These are phyloP conservation scores for Antennarius maculatus DNA, from an alignment of 2,797 vertebrate genomes.

Conservation along the genomic window DNA sequence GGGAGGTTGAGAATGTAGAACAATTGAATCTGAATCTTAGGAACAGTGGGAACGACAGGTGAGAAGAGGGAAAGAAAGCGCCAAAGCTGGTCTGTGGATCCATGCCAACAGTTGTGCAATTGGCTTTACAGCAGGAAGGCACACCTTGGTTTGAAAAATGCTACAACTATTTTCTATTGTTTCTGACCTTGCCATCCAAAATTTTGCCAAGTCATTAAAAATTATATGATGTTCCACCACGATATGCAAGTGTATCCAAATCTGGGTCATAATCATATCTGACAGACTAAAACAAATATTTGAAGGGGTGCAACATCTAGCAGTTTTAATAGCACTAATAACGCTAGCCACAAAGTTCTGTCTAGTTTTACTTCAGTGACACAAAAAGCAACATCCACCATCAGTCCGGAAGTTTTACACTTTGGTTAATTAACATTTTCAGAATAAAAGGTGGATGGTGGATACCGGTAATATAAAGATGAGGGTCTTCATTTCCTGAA, in stretches of 20 bases:
- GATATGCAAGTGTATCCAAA: too few species aligned
- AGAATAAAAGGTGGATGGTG: constrained; percentile 2
- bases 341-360: too few species aligned
- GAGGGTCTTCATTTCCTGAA: background rate
- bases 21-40: constrained; percentile 14
- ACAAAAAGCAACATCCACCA: background rate
- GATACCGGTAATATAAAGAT: background rate
- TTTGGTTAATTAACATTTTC: constrained; percentile 27
- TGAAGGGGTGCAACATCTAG: too few species aligned
- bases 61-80: constrained; percentile 25
- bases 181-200: too few species aligned
- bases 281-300: too few species aligned
- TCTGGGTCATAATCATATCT: too few species aligned
- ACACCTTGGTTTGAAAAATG: constrained; percentile 47
- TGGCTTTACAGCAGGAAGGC: constrained; percentile 50
- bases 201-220: too few species aligned
- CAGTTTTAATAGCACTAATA: too few species aligned
- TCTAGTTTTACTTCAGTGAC: background rate
- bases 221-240: too few species aligned
- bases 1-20: constrained; percentile 13
- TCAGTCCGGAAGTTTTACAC: background rate
- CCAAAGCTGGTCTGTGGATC: constrained; percentile 39
- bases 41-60: constrained; percentile 32
- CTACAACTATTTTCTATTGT: background rate
- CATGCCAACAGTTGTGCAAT: constrained; percentile 62